These are phyloP conservation scores for Trachemys scripta DNA, from an alignment of 2,113 vertebrate genomes.

Conservation along the genomic window DNA sequence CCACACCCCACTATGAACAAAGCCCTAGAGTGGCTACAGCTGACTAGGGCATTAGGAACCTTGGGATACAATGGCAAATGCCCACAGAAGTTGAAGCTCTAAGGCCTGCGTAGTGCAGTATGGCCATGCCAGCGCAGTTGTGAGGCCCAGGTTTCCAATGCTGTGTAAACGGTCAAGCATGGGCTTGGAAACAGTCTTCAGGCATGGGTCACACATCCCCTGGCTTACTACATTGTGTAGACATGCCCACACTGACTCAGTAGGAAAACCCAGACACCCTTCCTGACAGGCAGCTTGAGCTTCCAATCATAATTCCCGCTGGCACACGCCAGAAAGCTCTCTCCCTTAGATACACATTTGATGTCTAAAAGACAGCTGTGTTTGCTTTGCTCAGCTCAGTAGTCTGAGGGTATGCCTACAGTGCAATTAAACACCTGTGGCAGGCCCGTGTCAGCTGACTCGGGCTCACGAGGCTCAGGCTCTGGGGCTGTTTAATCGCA, in stretches of 20 bases:
- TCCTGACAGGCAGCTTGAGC: neutral
- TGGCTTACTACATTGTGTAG: neutral
- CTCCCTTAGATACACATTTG: slow-evolving; percentile 23
- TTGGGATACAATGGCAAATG: neutral
- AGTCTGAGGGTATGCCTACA: slow-evolving; percentile 11
- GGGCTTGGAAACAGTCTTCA: neutral
- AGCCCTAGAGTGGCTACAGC: neutral
- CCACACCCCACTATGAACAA: neutral
- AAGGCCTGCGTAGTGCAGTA: neutral
- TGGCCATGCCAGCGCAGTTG: neutral
- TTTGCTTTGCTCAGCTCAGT: slow-evolving; percentile 41
- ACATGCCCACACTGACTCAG: neutral
- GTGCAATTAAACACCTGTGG: neutral
- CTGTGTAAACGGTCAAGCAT: neutral
- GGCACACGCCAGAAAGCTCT: neutral
- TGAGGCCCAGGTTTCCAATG: neutral
- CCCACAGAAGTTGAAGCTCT: neutral
- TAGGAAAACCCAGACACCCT: neutral
- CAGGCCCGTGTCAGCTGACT: neutral
- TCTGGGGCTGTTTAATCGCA: neutral
- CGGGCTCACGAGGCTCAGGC: neutral
- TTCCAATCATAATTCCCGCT: slow-evolving; percentile 18
- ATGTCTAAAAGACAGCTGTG: slow-evolving; percentile 33
- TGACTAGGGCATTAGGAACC: neutral
- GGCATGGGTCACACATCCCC: neutral